Evolutionary conservation across 2,113 vertebrate species (phyloP), one percentile per base, ranked within the genome.

Genomic region (Xiphophorus maculatus): DNA sequence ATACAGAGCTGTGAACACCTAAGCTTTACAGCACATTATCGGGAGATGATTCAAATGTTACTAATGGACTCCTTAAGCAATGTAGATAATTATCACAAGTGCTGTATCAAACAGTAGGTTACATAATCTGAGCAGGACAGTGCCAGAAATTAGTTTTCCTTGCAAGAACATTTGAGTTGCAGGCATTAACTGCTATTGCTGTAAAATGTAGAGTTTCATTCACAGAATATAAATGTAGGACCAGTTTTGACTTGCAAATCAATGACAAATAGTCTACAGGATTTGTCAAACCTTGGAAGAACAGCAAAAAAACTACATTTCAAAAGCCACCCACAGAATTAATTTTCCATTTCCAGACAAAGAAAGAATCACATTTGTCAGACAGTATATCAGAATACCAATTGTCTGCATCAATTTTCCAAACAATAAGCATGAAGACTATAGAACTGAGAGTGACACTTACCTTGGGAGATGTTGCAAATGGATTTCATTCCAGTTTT

Each of bases 381-480:
- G 7, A n/a, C 22, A 58, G 25, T 58, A 25, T 3, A n/a, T 22
- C 30, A 76, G 58, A 85, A 78, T 33, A 19, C 44, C 33, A 30
- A 37, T 42, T 73, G 42, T 66, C 35, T 69, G 42, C 71, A 71
- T 66, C 27, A 33, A 40, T 63, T 67, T 68, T 32, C 69, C 40
- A 51, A 81, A 32, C 25, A 33, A n/a, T 29, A 60, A 65, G 27
- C 61, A 73, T 73, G 19, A 74, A 9, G 40, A 76, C 2, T 44
- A 58, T 15, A 15, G 11, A 27, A 66, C 3, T 63, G 37, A 33
- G 81, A 83, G 83, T 73, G 63, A 71, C 83, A 93, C 93, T 91
- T 93, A 94, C 93, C 93, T 93, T 85, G 19, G 60, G 22, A 42
- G 51, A 74, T 77, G 58, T 19, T 61, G 58, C 81, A 81, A 76